Evolutionary conservation across 2,888 invertebrate genomes (phyloP), one percentile per base, ranked within the genome.

Genomic region (Metallyticus violacea): DNA sequence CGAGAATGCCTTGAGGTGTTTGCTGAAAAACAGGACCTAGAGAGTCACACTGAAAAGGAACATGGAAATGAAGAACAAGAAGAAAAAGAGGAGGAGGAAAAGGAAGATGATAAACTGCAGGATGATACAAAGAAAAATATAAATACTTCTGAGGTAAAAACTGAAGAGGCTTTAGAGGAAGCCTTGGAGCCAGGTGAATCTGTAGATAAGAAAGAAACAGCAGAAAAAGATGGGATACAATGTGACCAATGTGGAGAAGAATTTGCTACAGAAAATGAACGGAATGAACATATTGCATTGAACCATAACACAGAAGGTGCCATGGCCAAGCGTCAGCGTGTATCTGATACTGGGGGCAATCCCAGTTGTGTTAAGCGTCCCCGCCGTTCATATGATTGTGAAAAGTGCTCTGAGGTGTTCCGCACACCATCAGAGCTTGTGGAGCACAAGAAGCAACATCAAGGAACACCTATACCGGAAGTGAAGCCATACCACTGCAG

Each of bases 1-100:
- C 94, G 93, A 90, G 92, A 93, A n/a, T 94, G 94, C 89, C 90
- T 94, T 85, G 93, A 93, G 79, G 93, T 94, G n/a, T 94, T 94
- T 88, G 93, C 93, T 5, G 92, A 91, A 5, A 93, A 93, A 88
- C 90, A 91, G 4, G 92, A 93, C 79, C 90, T 94, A n/a, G 91
- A 92, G 85, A 89, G 91, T 84, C 94, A 94, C 89, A 92, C 92
- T 88, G 92, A 93, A 85, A 89, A 89, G 26, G 80, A 29, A 9
- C 87, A 87, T 29, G 78, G 7, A 15, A 82, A 40, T 7, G 9
- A 85, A 29, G n/a, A 62, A 30, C 26, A 40, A n/a, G 78, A 79
- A 82, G 88, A 85, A 62, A 86, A 88, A 5, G 88, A 89, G 26
- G 89, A 88, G 79, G 26, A 78, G 26, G 26, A 26, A 26, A 92